Base-by-base conservation (phyloP, 2,113 vertebrate species). In the Oostethus manadensis region DNA sequence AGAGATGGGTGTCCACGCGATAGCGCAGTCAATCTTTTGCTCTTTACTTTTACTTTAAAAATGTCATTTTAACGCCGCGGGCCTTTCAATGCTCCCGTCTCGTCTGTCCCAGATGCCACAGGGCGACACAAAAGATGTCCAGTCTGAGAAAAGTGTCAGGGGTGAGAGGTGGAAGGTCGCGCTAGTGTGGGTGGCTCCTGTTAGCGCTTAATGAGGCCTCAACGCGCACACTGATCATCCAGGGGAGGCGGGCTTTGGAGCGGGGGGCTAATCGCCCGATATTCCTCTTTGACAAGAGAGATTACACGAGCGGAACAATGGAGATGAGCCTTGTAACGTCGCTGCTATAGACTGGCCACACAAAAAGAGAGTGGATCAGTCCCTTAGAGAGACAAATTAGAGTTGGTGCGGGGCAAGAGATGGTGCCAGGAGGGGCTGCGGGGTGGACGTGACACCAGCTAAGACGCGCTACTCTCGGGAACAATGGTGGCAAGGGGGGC, bases 1-100 rank as follows among this genome's bases (percentile, higher is more conserved):
- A 80, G 70, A 69, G 84, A 83, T 87, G 89, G 88, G 88, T 90
- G 90, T 87, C 89, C 90, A 65, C 46, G 66, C 69, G 86, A 89
- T 87, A 84, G 78, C 73, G 78, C 54, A 29, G 38, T 47, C 65
- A 56, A 42, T 55, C 45, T 14, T 13, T 14, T 38, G 44, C 43
- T 58, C 38, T 33, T 60, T 67, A 53, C 56, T 47, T 7, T 49
- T 49, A 62, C 60, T 62, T 66, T 51, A 42, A 42, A 42, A 42
- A 42, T 13, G 38, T 42, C 13, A 13, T 42, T 42, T 42, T 8
- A 42, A 14, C 11, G 4, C 38, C 7, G 13, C 38, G 13, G 38
- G 29, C 29, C 29, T 33, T 33, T 33, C 38, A 14, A 13, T 6
- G 48, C 11, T 7, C 29, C 21, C 2, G n/a, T 60, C 50, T 49